These are phyloP conservation scores for Paragorgia papillata DNA, from an alignment of 92 coral and sea anemone genomes.

Conservation along the genomic window DNA sequence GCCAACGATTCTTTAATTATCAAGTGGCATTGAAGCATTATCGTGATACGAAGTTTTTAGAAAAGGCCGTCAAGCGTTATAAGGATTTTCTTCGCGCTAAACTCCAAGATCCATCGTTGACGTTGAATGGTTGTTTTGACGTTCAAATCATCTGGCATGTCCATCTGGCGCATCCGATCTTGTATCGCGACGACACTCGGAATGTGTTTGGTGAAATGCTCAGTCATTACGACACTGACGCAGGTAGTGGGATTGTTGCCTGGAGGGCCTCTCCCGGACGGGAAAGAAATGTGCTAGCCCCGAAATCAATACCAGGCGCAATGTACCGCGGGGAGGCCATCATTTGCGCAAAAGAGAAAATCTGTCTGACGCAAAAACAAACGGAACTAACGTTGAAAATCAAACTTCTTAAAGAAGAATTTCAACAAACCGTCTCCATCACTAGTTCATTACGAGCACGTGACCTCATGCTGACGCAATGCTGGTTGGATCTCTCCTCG, in stretches of 20 bases:
- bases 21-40: constrained; percentile 59
- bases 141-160: constrained; percentile 61
- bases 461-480: constrained; percentile 30
- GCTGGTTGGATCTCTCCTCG: constrained; percentile 39
- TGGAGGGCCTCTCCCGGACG: constrained; percentile 48
- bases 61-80: constrained; percentile 55
- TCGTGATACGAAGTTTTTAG: constrained; percentile 52
- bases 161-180: constrained; percentile 56
- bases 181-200: constrained; percentile 54
- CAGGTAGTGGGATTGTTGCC: constrained; percentile 31
- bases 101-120: constrained; percentile 41
- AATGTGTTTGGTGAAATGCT: constrained; percentile 52
- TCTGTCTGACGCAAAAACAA: constrained; percentile 13
- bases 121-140: constrained; percentile 53
- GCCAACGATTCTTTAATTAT: constrained; percentile 55
- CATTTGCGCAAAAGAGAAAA: constrained; percentile 23
- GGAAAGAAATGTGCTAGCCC: constrained; percentile 25
- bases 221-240: constrained; percentile 50
- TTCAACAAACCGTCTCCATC: constrained; percentile 20
- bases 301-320: constrained; percentile 51
- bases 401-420: constrained; percentile 27
- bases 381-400: constrained; percentile 11
- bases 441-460: constrained; percentile 13
- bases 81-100: constrained; percentile 46
- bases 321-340: constrained; percentile 59